These are phyloP conservation scores for Lepidotrigona ventralis DNA, from an alignment of 1,140 invertebrate genomes.

Conservation along the genomic window DNA sequence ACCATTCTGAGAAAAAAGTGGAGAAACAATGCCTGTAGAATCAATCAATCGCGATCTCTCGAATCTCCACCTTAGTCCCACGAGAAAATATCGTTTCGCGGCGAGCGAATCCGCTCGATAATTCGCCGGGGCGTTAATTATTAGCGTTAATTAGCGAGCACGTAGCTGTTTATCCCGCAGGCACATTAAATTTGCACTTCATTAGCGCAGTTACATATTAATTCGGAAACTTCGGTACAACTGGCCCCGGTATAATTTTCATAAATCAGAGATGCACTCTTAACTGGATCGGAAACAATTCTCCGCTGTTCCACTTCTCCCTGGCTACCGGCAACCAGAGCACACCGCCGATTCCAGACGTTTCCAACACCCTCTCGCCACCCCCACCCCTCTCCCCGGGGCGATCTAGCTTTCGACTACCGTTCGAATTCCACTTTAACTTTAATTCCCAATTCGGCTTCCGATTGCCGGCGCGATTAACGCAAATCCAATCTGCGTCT, in stretches of 20 bases:
- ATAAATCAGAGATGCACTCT: conserved; percentile 44
- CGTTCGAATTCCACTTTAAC: conserved; percentile 35
- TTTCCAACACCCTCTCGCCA: no score
- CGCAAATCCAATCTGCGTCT: background rate
- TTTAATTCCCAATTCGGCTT: conserved; percentile 23
- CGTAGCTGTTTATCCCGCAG: conserved; percentile 43
- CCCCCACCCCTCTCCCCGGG: background rate
- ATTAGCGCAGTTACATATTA: conserved; percentile 46
- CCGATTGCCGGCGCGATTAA: conserved; percentile 5
- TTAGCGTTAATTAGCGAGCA: conserved; percentile 42
- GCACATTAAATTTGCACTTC: conserved; percentile 52
- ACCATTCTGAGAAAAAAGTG: no score
- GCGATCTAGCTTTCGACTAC: background rate
- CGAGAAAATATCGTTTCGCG: conserved; percentile 7
- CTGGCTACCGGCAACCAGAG: background rate
- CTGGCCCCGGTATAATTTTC: conserved; percentile 39
- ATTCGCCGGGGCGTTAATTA: conserved; percentile 39
- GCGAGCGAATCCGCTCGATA: conserved; percentile 20
- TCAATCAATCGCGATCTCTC: background rate
- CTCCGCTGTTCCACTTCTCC: background rate
- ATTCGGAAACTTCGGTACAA: conserved; percentile 39
- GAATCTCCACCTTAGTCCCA: background rate
- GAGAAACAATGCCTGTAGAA: background rate
- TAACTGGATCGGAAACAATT: conserved; percentile 46
- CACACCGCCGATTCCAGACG: background rate